Percentiles rank a stretch among this genome's conserved stretches.
These are phyloP conservation scores for Chiroxiphia lanceolata DNA, from an alignment of 2,797 vertebrate genomes.

Conservation along the genomic window DNA sequence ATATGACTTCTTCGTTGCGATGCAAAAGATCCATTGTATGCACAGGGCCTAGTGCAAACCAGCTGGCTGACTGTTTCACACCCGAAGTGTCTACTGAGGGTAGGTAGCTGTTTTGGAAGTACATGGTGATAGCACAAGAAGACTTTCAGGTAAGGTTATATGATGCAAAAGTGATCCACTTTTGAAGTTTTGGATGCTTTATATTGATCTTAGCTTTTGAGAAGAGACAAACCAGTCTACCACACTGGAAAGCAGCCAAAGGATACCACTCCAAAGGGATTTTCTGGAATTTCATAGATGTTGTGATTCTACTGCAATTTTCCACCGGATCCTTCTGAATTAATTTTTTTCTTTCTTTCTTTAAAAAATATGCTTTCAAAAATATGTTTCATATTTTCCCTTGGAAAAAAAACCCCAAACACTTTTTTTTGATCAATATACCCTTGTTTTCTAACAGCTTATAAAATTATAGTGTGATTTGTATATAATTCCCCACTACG, in stretches of 20 bases:
- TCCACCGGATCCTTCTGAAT: not conserved
- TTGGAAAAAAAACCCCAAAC: not conserved
- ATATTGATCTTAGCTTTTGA: not conserved
- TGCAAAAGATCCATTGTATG: rapidly evolving
- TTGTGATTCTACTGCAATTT: not conserved
- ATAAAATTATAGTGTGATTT: not conserved
- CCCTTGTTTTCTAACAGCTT: not conserved
- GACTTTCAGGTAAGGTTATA: not conserved
- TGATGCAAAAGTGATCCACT: not conserved
- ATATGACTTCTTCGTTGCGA: not conserved
- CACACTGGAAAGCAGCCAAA: not conserved
- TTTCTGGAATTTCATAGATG: not conserved
- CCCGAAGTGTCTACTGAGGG: rapidly evolving
- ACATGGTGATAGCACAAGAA: not conserved
- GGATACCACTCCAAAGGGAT: not conserved
- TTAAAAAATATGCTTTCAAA: not conserved
- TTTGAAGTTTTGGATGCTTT: not conserved
- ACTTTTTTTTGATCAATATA: not conserved
- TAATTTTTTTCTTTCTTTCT: not conserved
- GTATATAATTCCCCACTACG: not conserved
- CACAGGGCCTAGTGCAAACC: not conserved
- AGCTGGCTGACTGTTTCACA: not conserved
- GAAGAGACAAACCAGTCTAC: not conserved
- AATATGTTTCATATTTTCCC: not conserved
- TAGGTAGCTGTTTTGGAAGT: not conserved